Percentiles rank a stretch among this genome's conserved stretches.
Evolutionary conservation across 2,888 invertebrate species (phyloP).

Genomic region (Ophion ellenae): DNA sequence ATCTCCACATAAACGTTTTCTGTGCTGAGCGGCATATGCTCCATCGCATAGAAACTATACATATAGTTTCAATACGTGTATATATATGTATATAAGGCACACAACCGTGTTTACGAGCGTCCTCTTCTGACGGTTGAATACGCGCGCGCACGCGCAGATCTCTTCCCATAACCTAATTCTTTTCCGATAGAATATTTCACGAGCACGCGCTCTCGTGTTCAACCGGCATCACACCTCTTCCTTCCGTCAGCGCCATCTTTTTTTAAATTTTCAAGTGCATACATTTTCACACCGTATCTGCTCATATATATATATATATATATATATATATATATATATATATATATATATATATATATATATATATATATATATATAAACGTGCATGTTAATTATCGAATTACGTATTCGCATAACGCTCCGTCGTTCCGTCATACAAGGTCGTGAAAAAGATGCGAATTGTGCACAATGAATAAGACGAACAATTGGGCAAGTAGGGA

Average conservation of each 20-base stretch:
- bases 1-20: neutral
- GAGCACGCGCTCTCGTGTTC: conserved; percentile 28
- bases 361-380: neutral
- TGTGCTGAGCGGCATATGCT: conserved; percentile 2
- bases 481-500: neutral
- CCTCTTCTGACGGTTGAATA: conserved; percentile 53
- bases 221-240: conserved; percentile 27
- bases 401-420: neutral
- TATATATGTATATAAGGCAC: neutral
- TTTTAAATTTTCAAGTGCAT: neutral
- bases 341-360: neutral
- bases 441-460: neutral
- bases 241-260: conserved; percentile 17
- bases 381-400: neutral
- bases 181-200: conserved; percentile 29
- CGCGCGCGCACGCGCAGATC: conserved; percentile 57
- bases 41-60: neutral
- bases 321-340: neutral
- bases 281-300: neutral
- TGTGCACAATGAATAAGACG: neutral
- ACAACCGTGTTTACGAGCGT: conserved; percentile 64
- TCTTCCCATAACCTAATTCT: conserved; percentile 37
- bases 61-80: neutral
- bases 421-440: neutral
- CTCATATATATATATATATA: neutral